Base-by-base conservation (phyloP, 1,140 invertebrate species). In the Hermetia illucens region DNA sequence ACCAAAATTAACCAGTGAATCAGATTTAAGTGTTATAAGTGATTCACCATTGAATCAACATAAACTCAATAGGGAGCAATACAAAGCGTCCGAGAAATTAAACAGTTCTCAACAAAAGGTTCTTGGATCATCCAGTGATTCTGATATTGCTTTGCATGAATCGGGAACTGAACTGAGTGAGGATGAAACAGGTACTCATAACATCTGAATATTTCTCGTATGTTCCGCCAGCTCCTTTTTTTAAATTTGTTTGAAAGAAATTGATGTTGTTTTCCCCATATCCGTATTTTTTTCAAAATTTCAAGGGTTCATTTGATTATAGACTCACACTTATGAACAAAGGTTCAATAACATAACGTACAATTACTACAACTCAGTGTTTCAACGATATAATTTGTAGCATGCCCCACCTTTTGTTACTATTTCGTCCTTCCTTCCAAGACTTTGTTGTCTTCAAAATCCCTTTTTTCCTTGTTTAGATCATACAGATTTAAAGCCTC, bases 121-220 rank as follows among this genome's bases (percentile, higher is more conserved):
- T 9, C 48, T 72, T 40, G 72, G 71, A 44, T 74, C 71, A 50
- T 74, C 72, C 36, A 74, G 71, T 50, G 72, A 70, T 19, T 74
- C 71, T 10, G 72, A 75, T 49, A 65, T 75, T 21, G 72, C 72
- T 40, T 60, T 75, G 22, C 72, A 75, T 54, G 72, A 75, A 58
- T 70, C 52, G 25, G 59, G 59, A 21, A 51, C 49, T 10, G 59
- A 61, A 46, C 43, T 60, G 25, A 62, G 60, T 41, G 58, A 60
- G 19, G 54, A 55, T 39, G 56, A 59, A 9, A 36, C 12, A 36
- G 21, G 43, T 29, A 13, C 19, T 12, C 17, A 36, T 30, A 18
- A 34, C 6, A 21, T 21, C 38, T 16, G 27, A 2, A 29, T 15
- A 25, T 29, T 31, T 36, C 19, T 15, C 25, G 30, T 17, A 29